phyloP scores from a whole-genome alignment of 2,888 invertebrate species.

The Parnassius mnemosyne region DNA sequence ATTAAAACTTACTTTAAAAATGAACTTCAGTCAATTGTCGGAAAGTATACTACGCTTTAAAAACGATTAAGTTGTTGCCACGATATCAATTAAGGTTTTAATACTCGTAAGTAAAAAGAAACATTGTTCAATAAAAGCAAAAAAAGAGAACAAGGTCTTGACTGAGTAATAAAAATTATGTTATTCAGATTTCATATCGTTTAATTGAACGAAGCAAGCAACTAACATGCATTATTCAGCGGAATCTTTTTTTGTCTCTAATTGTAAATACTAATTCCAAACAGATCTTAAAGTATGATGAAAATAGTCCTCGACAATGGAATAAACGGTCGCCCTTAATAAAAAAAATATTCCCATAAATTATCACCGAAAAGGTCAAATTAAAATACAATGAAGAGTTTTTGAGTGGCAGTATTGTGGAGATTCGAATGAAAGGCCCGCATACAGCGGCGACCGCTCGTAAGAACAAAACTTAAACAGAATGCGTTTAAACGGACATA shows the following conservation, averaged over 20 bases:
- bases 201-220: conserved; percentile 33
- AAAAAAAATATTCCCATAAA: conserved; percentile 74
- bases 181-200: conserved; percentile 39
- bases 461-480: conserved; percentile 79
- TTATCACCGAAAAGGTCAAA: conserved; percentile 81
- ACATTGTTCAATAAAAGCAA: background rate
- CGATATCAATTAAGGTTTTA: background rate
- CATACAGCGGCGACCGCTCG: conserved; percentile 64
- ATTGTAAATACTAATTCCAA: conserved; percentile 37
- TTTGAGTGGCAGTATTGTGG: conserved; percentile 80
- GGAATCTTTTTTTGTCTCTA: no score
- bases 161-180: conserved; percentile 13
- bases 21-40: no score
- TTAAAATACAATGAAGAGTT: conserved; percentile 81
- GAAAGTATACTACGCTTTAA: no score
- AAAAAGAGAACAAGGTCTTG: background rate
- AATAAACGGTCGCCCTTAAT: conserved; percentile 66
- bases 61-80: no score
- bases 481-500: conserved; percentile 79
- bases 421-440: conserved; percentile 75
- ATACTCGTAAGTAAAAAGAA: background rate
- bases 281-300: conserved; percentile 55
- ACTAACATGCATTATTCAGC: conserved; percentile 14
- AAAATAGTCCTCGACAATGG: conserved; percentile 70
- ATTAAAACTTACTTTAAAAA: no score